Evolutionary conservation across 2,113 vertebrate species (phyloP), one percentile per base, ranked within the genome.

Genomic region (Tetrax tetrax): DNA sequence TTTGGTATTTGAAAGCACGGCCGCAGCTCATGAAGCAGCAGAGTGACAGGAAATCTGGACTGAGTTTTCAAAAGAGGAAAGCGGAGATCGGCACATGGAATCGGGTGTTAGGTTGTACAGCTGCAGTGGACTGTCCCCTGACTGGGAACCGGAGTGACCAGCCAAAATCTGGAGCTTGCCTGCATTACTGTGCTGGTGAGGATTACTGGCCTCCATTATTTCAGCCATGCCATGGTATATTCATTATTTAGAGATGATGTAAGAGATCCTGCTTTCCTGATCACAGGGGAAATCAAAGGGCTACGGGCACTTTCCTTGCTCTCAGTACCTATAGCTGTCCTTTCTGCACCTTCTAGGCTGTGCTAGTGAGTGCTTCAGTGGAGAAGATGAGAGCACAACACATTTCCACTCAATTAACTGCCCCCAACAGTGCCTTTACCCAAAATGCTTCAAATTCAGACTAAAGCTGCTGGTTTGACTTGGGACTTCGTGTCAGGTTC

Each of bases 21-120:
- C 70, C 61, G 61, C 82, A 90, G 82, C 63, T 77, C 80, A 33
- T 53, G 77, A 95, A 90, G 61, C 25, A 59, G 38, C 56, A 37
- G 53, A 94, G 74, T 45, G 35, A 90, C 90, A 93, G 74, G 74
- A 94, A 97, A 94, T 93, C 91, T 95, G 95, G 93, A 88, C 88
- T 68, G 95, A 95, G 76, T 96, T 96, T 95, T 88, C 75, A 22
- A 65, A 84, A 94, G 54, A 9, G 10, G 60, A n/a, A 91, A 94
- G 65, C 47, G 33, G 61, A 64, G 78, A 77, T 74, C 59, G 6
- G 2, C 47, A 11, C 63, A 31, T 20, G 66, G 76, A 60, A 90
- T n/a, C 86, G 93, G 51, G 83, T 88, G 88, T 86, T 90, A 68
- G 76, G 45, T 43, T 81, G 82, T 56, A 74, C 92, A 90, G 93